Conservation (phyloP, 2,888 invertebrate species). For the Brassicogethes aeneus region DNA sequence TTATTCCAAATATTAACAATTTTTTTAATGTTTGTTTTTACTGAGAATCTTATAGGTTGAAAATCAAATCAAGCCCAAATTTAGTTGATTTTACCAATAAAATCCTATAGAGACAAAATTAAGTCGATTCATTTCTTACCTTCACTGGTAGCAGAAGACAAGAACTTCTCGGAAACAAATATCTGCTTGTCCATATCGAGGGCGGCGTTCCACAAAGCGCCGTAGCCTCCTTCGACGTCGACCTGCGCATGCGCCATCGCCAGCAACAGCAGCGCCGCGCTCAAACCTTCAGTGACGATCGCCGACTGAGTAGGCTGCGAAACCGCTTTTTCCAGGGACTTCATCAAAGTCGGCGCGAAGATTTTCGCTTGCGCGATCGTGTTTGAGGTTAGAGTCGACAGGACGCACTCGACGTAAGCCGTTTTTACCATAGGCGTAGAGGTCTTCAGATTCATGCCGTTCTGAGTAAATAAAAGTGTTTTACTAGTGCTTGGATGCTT, state of each 20-base stretch:
- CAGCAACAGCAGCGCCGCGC: constrained; percentile 58
- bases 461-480: constrained; percentile 47
- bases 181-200: constrained; percentile 67
- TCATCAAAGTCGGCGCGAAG: constrained; percentile 55
- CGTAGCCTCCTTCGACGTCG: constrained; percentile 44
- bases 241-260: constrained; percentile 46
- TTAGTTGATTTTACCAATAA: no score
- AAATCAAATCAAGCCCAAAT: no score
- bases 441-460: constrained; percentile 65
- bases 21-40: no score
- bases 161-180: constrained; percentile 74
- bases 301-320: constrained; percentile 64
- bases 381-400: constrained; percentile 52
- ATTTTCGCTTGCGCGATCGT: constrained; percentile 40
- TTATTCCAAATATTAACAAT: no score
- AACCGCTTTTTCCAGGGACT: constrained; percentile 65
- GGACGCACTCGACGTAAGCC: constrained; percentile 69
- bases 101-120: neutral
- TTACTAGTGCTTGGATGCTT: no score
- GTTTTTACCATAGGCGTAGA: constrained; percentile 69
- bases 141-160: constrained; percentile 62
- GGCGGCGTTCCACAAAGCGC: constrained; percentile 60
- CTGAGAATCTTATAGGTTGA: no score
- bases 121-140: constrained; percentile 32
- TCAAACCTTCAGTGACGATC: constrained; percentile 62